Percentiles rank a stretch among this genome's conserved stretches.
Evolutionary conservation across 1,140 invertebrate species (phyloP).

Genomic region (Ips typographus): DNA sequence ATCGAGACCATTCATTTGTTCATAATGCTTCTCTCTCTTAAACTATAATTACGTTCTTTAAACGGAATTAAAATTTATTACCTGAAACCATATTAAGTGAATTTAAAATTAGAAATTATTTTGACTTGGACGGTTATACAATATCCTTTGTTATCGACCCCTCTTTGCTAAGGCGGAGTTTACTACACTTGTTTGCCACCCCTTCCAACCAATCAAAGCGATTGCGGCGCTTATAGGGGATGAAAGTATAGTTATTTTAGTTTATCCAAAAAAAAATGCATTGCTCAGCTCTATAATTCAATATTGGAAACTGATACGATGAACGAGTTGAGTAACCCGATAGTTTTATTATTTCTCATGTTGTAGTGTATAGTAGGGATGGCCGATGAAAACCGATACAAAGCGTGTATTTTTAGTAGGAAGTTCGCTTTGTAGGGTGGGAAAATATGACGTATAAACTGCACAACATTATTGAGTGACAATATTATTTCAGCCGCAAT

Average conservation of each 20-base stretch:
- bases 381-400: constrained; percentile 10
- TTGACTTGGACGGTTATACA: not conserved
- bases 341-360: constrained; percentile 16
- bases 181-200: not conserved
- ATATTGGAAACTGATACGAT: constrained; percentile 5
- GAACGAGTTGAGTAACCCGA: constrained; percentile 6
- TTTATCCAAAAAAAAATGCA: not conserved
- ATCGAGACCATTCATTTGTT: no score
- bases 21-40: no score
- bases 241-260: not conserved
- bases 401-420: constrained; percentile 13
- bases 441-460: not conserved
- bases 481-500: no score
- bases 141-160: not conserved
- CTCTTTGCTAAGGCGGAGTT: not conserved
- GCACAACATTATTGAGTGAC: no score
- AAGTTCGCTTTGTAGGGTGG: constrained; percentile 10
- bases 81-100: not conserved
- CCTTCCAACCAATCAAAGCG: not conserved
- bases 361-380: not conserved
- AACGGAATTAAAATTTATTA: not conserved
- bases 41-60: no score
- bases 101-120: no score
- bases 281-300: not conserved
- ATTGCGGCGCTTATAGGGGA: not conserved